These are phyloP conservation scores for Eudyptes chrysolophus DNA, from an alignment of 2,113 vertebrate species.

Conservation along the genomic window DNA sequence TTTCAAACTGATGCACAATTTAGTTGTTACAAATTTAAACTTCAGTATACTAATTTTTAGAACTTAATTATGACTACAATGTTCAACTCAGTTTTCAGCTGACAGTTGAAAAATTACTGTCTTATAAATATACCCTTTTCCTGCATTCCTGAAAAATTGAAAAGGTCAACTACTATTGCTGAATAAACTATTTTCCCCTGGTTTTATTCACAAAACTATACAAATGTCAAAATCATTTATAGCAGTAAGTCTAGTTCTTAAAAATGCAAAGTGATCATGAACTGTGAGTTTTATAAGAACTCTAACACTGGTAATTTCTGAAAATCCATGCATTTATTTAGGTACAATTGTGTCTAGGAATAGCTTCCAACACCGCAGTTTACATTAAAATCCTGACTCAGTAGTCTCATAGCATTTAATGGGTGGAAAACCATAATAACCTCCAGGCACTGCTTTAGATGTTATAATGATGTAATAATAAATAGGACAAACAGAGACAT, in stretches of 20 bases:
- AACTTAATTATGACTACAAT: background rate
- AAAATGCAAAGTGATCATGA: background rate
- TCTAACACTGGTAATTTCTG: background rate
- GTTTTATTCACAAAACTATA: background rate
- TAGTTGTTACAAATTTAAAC: background rate
- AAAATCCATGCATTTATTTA: background rate
- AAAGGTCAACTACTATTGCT: background rate
- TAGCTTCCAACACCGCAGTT: background rate
- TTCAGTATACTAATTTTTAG: background rate
- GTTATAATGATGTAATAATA: background rate
- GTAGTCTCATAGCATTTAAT: background rate
- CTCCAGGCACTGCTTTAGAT: background rate
- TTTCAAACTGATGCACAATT: background rate
- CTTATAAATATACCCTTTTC: background rate
- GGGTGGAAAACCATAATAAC: background rate
- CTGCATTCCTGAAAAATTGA: background rate
- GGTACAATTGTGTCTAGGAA: background rate
- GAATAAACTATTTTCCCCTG: background rate
- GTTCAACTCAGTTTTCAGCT: background rate
- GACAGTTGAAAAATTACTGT: background rate
- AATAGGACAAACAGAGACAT: background rate
- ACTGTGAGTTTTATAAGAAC: background rate
- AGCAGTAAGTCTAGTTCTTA: background rate
- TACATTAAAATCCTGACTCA: background rate
- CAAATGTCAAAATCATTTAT: background rate